phyloP scores from a whole-genome alignment of 2,113 vertebrate genomes.

The Toxotes chatareus region DNA sequence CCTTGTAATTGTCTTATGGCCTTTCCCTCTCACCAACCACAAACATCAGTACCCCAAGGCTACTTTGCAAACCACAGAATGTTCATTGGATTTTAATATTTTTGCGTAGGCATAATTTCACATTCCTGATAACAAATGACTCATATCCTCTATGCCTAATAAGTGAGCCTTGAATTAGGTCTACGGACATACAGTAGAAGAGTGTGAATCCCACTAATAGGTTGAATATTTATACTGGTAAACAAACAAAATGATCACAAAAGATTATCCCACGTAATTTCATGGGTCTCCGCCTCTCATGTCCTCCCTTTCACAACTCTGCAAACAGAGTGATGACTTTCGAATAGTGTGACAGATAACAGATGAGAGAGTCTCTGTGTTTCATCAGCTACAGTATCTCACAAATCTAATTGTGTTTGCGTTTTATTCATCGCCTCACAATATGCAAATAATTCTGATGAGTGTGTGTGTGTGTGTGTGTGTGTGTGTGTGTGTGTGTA shows the following conservation, averaged over 20 bases:
- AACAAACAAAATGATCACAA: slow-evolving; percentile 43
- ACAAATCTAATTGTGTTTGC: slow-evolving; percentile 36
- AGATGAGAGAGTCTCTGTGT: slow-evolving; percentile 2
- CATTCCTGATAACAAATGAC: slow-evolving; percentile 15
- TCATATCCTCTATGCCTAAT: not conserved
- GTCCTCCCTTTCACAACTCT: slow-evolving; percentile 15
- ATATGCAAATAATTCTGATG: slow-evolving; percentile 17
- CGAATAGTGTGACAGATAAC: slow-evolving; percentile 1
- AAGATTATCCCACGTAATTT: slow-evolving; percentile 39
- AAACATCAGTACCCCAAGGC: not conserved
- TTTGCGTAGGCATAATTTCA: not conserved
- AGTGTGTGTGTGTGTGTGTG: not conserved
- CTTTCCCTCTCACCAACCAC: not conserved
- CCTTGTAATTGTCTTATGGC: slow-evolving; percentile 2
- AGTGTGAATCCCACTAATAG: slow-evolving; percentile 17
- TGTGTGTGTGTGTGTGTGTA: not conserved
- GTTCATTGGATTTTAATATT: slow-evolving; percentile 29
- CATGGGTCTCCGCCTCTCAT: slow-evolving; percentile 23
- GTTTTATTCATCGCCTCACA: not conserved
- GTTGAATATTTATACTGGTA: slow-evolving; percentile 23
- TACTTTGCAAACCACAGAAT: slow-evolving; percentile 4
- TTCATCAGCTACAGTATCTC: slow-evolving; percentile 9
- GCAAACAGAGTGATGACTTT: slow-evolving; percentile 25
- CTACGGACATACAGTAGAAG: not conserved
- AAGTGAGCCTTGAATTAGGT: slow-evolving; percentile 23